phyloP scores from a whole-genome alignment of 2,113 vertebrate genomes.

The Butorides virescens region DNA sequence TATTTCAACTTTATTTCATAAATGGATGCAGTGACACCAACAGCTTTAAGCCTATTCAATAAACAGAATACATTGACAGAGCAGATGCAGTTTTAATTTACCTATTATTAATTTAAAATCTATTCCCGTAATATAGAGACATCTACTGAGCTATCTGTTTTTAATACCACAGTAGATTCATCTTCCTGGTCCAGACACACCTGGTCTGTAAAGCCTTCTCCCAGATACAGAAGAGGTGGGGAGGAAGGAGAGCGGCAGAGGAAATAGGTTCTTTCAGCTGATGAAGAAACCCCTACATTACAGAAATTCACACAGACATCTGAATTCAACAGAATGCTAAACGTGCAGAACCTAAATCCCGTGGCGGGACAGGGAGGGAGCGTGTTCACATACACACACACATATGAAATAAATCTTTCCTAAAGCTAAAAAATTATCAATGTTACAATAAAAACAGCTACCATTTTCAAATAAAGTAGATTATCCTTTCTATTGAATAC shows the following conservation, averaged over 20 bases:
- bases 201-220: neutral
- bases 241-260: neutral
- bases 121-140: neutral
- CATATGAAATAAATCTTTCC: neutral
- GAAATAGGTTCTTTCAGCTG: neutral
- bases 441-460: neutral
- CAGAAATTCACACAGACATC: neutral
- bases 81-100: neutral
- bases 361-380: accelerated
- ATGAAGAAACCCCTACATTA: neutral
- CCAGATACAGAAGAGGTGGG: neutral
- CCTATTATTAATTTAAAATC: neutral
- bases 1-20: neutral
- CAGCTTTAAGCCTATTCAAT: neutral
- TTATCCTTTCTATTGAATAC: neutral
- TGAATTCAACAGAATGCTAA: neutral
- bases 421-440: neutral
- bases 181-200: neutral
- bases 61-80: neutral
- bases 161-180: neutral
- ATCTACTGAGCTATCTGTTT: neutral
- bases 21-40: neutral
- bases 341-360: neutral
- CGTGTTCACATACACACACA: accelerated
- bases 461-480: neutral